Evolutionary conservation across 2,888 invertebrate genomes (phyloP).

Genomic region (Tholera decimalis): DNA sequence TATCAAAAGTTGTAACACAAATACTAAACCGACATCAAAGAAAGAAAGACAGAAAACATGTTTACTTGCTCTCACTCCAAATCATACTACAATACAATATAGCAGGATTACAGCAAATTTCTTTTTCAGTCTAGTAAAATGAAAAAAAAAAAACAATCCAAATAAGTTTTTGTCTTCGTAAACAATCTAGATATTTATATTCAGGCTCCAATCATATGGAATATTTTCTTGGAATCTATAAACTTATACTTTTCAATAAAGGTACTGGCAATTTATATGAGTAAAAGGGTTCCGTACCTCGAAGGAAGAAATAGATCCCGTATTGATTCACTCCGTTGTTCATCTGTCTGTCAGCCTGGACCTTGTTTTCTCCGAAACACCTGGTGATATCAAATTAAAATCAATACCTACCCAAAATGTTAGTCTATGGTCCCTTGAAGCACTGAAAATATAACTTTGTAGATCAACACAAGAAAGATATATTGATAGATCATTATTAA

Average conservation of each 20-base stretch:
- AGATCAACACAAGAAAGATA: too few species aligned
- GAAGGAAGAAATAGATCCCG: too few species aligned
- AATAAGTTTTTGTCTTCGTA: constrained; percentile 31
- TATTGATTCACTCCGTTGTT: too few species aligned
- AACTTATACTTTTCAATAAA: neutral
- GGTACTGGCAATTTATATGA: neutral
- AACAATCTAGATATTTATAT: constrained; percentile 12
- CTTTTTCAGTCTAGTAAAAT: constrained; percentile 1
- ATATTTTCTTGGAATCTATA: neutral
- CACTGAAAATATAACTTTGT: too few species aligned
- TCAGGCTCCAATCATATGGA: neutral
- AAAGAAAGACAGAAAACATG: too few species aligned
- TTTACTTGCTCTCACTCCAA: too few species aligned
- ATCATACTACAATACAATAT: constrained; percentile 5
- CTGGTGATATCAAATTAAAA: too few species aligned
- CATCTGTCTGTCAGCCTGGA: too few species aligned
- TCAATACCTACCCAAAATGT: too few species aligned
- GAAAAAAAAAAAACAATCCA: constrained; percentile 25
- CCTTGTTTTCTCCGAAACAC: too few species aligned
- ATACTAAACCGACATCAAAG: neutral
- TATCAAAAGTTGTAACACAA: constrained; percentile 50
- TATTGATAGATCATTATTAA: too few species aligned
- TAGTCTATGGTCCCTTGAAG: too few species aligned
- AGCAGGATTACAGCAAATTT: constrained; percentile 15
- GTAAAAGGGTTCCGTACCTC: neutral